phyloP scores from a whole-genome alignment of 2,888 invertebrate species.

The Eurytoma californica region DNA sequence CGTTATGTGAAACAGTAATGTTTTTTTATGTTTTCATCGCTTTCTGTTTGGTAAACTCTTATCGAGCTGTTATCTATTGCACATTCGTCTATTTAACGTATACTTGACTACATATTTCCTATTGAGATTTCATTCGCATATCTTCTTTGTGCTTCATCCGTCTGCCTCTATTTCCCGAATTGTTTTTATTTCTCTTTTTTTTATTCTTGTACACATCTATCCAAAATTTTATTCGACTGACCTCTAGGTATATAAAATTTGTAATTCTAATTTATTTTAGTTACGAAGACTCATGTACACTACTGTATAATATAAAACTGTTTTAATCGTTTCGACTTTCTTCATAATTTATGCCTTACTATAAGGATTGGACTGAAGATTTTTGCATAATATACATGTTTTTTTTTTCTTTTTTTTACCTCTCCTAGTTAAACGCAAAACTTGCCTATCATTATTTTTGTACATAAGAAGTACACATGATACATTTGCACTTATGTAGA shows the following conservation, averaged over 20 bases:
- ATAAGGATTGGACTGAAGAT: conserved; percentile 74
- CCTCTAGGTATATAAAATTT: neutral
- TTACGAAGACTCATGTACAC: conserved; percentile 8
- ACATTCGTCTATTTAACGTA: conserved; percentile 1
- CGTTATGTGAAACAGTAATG: conserved; percentile 14
- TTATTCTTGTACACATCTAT: no score
- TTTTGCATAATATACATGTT: conserved; percentile 59
- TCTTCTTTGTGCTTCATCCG: conserved; percentile 40
- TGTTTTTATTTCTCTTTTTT: no score
- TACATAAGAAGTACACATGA: neutral
- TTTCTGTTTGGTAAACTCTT: conserved; percentile 15
- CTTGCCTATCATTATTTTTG: no score
- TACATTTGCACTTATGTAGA: neutral
- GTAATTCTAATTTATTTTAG: conserved; percentile 25
- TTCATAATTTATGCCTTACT: conserved; percentile 72
- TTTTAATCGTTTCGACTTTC: conserved; percentile 61
- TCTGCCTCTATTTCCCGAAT: neutral
- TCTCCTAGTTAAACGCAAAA: neutral
- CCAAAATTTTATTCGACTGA: no score
- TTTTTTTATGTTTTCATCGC: conserved; percentile 11
- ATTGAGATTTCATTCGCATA: conserved; percentile 47
- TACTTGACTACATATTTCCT: conserved; percentile 53
- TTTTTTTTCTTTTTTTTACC: conserved; percentile 6
- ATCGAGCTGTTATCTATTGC: conserved; percentile 2
- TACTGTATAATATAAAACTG: conserved; percentile 42